Evolutionary conservation across 1,140 invertebrate species (phyloP).

Genomic region (Macrobrachium rosenbergii): DNA sequence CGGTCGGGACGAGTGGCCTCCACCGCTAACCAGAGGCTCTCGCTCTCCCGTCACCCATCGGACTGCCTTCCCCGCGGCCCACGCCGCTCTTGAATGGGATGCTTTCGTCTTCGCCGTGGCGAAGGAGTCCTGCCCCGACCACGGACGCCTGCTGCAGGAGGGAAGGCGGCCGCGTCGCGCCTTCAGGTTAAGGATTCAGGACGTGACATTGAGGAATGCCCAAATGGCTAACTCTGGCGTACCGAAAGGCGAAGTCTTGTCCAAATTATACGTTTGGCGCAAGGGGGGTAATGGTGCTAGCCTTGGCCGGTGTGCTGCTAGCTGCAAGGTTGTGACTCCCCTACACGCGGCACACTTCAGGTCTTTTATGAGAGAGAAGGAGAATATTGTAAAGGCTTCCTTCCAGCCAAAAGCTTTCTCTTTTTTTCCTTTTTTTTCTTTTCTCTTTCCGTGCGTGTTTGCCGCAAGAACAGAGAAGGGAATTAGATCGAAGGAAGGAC

Average conservation of each 20-base stretch:
- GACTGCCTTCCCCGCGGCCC: too few species aligned
- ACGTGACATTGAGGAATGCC: slow-evolving; percentile 50
- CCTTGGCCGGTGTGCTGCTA: slow-evolving; percentile 42
- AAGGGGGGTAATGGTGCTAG: slow-evolving; percentile 56
- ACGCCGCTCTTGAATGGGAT: slow-evolving; percentile 5
- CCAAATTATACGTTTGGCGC: slow-evolving; percentile 63
- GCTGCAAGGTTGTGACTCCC: slow-evolving; percentile 2
- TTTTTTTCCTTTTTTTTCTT: slow-evolving; percentile 4
- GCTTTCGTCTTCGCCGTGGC: neutral
- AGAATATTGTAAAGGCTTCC: too few species aligned
- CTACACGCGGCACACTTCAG: slow-evolving; percentile 25
- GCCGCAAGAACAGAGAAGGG: neutral
- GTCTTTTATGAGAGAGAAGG: slow-evolving; percentile 27
- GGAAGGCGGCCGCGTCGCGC: neutral
- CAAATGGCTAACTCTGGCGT: slow-evolving; percentile 54
- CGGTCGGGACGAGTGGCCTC: neutral
- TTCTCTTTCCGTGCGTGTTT: neutral
- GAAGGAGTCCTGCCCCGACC: neutral
- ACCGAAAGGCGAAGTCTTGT: slow-evolving; percentile 61
- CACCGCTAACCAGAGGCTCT: too few species aligned
- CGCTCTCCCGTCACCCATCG: too few species aligned
- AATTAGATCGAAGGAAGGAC: neutral
- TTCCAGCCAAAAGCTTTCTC: neutral
- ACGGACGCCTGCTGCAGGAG: too few species aligned
- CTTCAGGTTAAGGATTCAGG: slow-evolving; percentile 31